phyloP scores from a whole-genome alignment of 2,888 invertebrate genomes.

The Trilocha varians region DNA sequence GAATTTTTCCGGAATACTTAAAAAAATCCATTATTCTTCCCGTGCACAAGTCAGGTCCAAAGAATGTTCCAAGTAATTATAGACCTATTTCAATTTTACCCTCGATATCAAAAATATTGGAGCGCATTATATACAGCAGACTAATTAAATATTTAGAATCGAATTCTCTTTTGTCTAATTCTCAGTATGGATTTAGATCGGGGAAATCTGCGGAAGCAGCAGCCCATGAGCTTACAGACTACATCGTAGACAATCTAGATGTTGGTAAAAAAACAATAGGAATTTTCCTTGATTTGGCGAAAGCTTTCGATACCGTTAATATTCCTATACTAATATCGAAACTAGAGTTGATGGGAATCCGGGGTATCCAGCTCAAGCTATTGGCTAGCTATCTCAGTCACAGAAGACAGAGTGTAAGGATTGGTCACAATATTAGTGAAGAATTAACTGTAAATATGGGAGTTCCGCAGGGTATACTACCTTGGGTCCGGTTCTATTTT shows the following conservation, averaged over 20 bases:
- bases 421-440: not conserved
- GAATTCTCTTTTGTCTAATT: conserved; percentile 5
- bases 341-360: conserved; percentile 7
- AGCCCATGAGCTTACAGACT: conserved; percentile 2
- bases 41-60: conserved; percentile 6
- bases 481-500: conserved; percentile 6
- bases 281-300: conserved; percentile 9
- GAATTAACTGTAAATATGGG: too few species aligned
- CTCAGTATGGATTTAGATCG: conserved; percentile 8
- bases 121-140: conserved; percentile 6
- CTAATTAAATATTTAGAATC: conserved; percentile 8
- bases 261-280: conserved; percentile 6
- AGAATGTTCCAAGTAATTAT: conserved; percentile 6
- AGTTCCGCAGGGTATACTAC: not conserved
- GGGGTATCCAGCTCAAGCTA: conserved; percentile 1
- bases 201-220: conserved; percentile 9
- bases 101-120: conserved; percentile 10
- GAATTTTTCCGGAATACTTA: conserved; percentile 2
- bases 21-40: conserved; percentile 4
- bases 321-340: conserved; percentile 5
- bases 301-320: conserved; percentile 13
- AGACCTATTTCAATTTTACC: conserved; percentile 9
- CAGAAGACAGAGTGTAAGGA: not conserved
- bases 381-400: not conserved
- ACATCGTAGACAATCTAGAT: conserved; percentile 6